Base-by-base conservation (phyloP, 2,888 invertebrate species). In the Odontocolon sp. region DNA sequence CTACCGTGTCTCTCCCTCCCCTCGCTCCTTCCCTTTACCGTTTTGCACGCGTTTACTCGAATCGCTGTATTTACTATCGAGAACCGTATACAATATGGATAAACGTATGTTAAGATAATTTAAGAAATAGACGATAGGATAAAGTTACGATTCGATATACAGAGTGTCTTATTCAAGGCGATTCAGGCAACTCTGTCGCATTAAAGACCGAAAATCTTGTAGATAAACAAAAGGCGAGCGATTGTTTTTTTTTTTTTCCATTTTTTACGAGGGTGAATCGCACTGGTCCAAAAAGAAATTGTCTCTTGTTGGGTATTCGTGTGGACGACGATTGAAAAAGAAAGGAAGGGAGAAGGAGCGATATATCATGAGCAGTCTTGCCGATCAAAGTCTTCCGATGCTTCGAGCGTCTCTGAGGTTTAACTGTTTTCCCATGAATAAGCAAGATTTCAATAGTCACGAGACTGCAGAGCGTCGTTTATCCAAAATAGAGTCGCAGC, bases 111-210 rank as follows among this genome's bases (percentile, higher is more conserved):
- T 56, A 59, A 64, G 64, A n/a, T 42, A 52, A n/a, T n/a, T n/a
- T 52, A 59, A 56, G 52, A 38, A 52, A 63, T 70, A 75, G 57
- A 50, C 26, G 40, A 76, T 66, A 28, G 26, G 23, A 38, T 56
- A 38, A 16, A 33, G 61, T 68, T 52, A 71, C 42, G 38, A 72
- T 72, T 76, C 47, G 66, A 72, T 73, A 68, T 69, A 61, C 57
- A 63, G 75, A 76, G 78, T 76, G 71, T 80, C 83, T 61, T 81
- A 77, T 75, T 77, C 81, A 79, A 83, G 81, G 83, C 80, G 85
- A 82, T 78, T 79, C 82, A 83, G 83, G 79, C 83, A 79, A 84
- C 59, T 72, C 82, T 77, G 80, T 78, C 70, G 52, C 52, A 26
- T 47, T 54, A 36, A 16, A 69, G 66, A 66, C 54, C 63, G 45